A percentile compares a stretch with the other conserved stretches of the same genome.
Evolutionary conservation across 2,888 invertebrate species (phyloP).

Genomic region (Hybos culiciformis): DNA sequence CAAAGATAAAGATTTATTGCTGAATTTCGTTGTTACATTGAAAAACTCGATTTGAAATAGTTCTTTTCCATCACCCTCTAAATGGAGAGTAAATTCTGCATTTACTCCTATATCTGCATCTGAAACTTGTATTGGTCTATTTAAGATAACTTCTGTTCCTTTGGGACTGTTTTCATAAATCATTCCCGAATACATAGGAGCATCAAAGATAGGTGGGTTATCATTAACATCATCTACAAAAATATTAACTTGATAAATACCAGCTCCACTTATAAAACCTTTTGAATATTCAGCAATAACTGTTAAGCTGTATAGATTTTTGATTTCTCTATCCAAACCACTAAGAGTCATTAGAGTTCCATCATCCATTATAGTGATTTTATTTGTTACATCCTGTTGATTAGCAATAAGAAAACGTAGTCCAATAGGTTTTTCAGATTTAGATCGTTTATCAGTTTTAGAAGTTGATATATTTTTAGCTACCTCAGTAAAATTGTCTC

Average conservation of each 20-base stretch:
- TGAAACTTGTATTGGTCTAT: conserved; percentile 50
- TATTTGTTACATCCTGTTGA: conserved; percentile 66
- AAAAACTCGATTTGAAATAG: conserved; percentile 45
- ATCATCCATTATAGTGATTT: conserved; percentile 62
- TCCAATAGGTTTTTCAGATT: conserved; percentile 32
- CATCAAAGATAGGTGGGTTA: conserved; percentile 67
- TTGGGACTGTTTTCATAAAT: conserved; percentile 63
- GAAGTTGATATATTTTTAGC: neutral
- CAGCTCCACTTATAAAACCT: conserved; percentile 53
- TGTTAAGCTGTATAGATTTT: conserved; percentile 59
- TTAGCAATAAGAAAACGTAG: conserved; percentile 66
- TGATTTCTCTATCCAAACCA: conserved; percentile 62
- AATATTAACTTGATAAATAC: conserved; percentile 66
- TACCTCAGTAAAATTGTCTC: neutral
- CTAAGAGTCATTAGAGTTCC: conserved; percentile 66
- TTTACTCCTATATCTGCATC: conserved; percentile 60
- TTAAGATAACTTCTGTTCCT: conserved; percentile 56
- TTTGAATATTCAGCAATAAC: conserved; percentile 65
- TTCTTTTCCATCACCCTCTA: conserved; percentile 64
- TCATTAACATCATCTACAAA: conserved; percentile 78
- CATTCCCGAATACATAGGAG: conserved; percentile 46
- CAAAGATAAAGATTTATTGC: conserved; percentile 18
- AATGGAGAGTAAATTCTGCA: conserved; percentile 50
- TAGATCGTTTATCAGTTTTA: conserved; percentile 16
- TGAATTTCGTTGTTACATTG: conserved; percentile 39